Evolutionary conservation across 2,113 vertebrate species (phyloP), one percentile per base, ranked within the genome.

Genomic region (Esox niger): DNA sequence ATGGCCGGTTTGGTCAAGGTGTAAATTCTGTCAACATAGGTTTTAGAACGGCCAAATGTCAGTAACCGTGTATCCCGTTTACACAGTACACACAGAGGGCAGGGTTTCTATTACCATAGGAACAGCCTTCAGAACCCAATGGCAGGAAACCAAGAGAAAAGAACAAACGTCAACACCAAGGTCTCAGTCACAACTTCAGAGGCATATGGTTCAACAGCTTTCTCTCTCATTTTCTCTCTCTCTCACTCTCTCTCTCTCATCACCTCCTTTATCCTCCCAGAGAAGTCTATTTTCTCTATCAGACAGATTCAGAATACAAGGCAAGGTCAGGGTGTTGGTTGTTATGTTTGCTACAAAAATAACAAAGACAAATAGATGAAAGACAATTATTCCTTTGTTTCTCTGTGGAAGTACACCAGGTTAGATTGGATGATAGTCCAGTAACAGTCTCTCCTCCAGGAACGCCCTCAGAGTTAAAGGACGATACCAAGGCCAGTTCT

Each of bases 271-370:
- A 30, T 59, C 57, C 57, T 59, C 29, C 27, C 57, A 1, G 15
- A 33, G 29, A 64, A 55, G 46, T 35, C 20, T 20, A 26, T 61
- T 30, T 35, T 38, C 32, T 10, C 59, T 31, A 58, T 64, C 13
- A 3, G 3, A 30, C 65, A 47, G 3, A 55, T 10, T n/a, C 33
- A 17, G 60, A 27, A 68, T 55, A 56, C 47, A 63, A 47, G 31
- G 38, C 43, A 31, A 69, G 52, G 35, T 29, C 47, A 52, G n/a
- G 35, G 5, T 38, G 35, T 38, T 38, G 35, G 33, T 38, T 43
- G 54, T 35, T 64, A 32, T 49, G 60, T 64, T 26, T 47, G 49
- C 72, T 64, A 69, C 72, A 68, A 47, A 5, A 13, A 21, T 31
- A 68, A 27, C 15, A 26, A 47, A 15, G 20, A 54, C 20, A 66